Percentiles rank a stretch among this genome's conserved stretches.
Conservation (phyloP, 2,888 invertebrate species). For the Dicycla oo region DNA sequence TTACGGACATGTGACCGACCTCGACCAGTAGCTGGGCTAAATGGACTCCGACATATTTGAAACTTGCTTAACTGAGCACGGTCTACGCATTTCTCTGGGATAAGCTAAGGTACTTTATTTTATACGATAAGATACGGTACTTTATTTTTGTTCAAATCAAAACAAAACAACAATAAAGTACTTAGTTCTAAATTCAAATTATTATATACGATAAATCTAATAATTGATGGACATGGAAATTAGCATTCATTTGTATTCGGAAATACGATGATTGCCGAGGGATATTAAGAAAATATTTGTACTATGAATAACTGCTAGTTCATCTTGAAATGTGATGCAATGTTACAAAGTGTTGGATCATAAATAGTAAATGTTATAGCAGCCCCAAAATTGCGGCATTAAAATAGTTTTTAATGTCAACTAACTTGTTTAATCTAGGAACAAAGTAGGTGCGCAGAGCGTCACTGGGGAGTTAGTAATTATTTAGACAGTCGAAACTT, state of each 20-base stretch:
- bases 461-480: slow-evolving; percentile 76
- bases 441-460: slow-evolving; percentile 59
- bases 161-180: too few species aligned
- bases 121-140: too few species aligned
- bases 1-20: slow-evolving; percentile 23
- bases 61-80: not conserved
- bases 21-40: not conserved
- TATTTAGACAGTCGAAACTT: slow-evolving; percentile 84
- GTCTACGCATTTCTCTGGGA: not conserved
- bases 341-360: slow-evolving; percentile 30
- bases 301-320: slow-evolving; percentile 31
- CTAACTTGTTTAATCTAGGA: slow-evolving; percentile 65
- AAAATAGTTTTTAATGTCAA: slow-evolving; percentile 64
- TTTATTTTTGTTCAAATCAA: too few species aligned
- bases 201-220: too few species aligned
- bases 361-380: slow-evolving; percentile 47
- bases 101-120: too few species aligned
- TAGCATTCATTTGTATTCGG: too few species aligned
- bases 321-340: slow-evolving; percentile 28
- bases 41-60: not conserved
- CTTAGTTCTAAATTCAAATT: too few species aligned
- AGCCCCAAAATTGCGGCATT: slow-evolving; percentile 43
- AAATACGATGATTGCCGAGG: too few species aligned
- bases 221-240: too few species aligned
- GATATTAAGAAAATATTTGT: too few species aligned